These are phyloP conservation scores for Acanthopagrus latus DNA, from an alignment of 2,797 vertebrate genomes.

Conservation along the genomic window DNA sequence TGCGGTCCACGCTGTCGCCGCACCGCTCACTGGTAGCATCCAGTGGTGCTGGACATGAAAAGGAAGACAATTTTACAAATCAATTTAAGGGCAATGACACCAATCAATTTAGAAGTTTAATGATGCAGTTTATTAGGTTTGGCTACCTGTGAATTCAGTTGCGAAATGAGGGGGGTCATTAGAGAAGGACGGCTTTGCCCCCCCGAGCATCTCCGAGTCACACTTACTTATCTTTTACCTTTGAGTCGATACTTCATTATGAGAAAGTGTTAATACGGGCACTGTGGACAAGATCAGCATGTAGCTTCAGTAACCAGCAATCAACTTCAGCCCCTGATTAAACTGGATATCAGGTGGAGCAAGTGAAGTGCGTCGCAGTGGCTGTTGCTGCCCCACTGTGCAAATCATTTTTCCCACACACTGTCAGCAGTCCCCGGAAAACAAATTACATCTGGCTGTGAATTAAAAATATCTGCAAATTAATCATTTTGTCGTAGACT, in stretches of 20 bases:
- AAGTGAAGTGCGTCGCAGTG: conserved; percentile 12
- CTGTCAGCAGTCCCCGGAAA: conserved; percentile 15
- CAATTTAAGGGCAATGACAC: conserved; percentile 38
- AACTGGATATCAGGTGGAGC: conserved; percentile 10
- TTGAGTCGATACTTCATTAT: conserved; percentile 52
- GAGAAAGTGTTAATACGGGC: conserved; percentile 12
- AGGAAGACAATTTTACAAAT: conserved; percentile 28
- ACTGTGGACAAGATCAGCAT: conserved; percentile 12
- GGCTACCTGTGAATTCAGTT: conserved; percentile 16
- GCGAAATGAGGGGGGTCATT: conserved; percentile 22
- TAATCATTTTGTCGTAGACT: conserved; percentile 4
- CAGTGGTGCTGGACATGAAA: background rate
- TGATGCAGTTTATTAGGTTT: conserved; percentile 17
- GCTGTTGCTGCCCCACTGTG: background rate
- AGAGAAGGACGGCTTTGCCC: conserved; percentile 43
- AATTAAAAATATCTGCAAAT: conserved; percentile 49
- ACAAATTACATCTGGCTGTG: conserved; percentile 36
- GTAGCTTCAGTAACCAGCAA: conserved; percentile 4
- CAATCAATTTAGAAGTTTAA: conserved; percentile 48
- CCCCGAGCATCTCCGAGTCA: conserved; percentile 25
- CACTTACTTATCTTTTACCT: conserved; percentile 43
- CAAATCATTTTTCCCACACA: conserved; percentile 24
- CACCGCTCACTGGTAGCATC: conserved; percentile 9
- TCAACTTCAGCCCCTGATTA: conserved; percentile 4
- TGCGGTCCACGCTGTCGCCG: background rate